phyloP scores from a whole-genome alignment of 37 sponge, comb jelly and placozoan species.

The Crambe crambe region DNA sequence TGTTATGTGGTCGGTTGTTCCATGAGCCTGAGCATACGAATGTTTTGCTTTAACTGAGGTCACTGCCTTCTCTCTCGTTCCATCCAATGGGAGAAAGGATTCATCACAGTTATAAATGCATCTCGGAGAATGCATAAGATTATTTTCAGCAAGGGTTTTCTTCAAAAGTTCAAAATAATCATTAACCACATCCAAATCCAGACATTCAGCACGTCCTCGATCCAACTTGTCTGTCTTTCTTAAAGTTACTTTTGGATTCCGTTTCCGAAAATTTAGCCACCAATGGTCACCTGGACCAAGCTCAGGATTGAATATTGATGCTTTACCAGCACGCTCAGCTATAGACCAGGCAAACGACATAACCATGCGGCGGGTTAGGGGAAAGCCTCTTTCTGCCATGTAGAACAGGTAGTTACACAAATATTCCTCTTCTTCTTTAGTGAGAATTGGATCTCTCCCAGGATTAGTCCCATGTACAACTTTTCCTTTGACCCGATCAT shows the following conservation, averaged over 20 bases:
- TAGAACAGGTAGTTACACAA: neutral
- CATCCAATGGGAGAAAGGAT: slow-evolving; percentile 7
- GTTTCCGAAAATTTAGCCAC: slow-evolving; percentile 6
- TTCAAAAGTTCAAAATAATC: slow-evolving; percentile 10
- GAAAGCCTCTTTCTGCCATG: slow-evolving; percentile 20
- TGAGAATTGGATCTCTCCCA: neutral
- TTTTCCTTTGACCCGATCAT: slow-evolving; percentile 4
- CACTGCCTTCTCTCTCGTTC: slow-evolving; percentile 1
- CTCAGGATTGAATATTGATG: neutral
- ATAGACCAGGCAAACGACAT: slow-evolving; percentile 6
- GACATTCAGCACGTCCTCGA: slow-evolving; percentile 3
- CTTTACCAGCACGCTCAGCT: neutral
- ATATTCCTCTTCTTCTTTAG: neutral
- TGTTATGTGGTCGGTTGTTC: slow-evolving; percentile 15
- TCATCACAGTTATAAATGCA: slow-evolving; percentile 35
- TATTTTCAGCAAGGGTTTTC: slow-evolving; percentile 2
- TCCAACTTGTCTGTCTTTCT: neutral
- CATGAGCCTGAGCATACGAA: neutral
- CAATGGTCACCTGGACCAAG: slow-evolving; percentile 1
- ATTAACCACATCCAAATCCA: neutral
- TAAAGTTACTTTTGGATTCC: slow-evolving; percentile 14
- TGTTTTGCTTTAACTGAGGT: neutral
- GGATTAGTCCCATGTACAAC: slow-evolving; percentile 6
- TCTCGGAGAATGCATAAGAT: neutral
- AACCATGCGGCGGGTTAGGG: neutral